Base-by-base conservation (phyloP, 2,797 vertebrate genomes). In the Neopelma chrysocephalum region DNA sequence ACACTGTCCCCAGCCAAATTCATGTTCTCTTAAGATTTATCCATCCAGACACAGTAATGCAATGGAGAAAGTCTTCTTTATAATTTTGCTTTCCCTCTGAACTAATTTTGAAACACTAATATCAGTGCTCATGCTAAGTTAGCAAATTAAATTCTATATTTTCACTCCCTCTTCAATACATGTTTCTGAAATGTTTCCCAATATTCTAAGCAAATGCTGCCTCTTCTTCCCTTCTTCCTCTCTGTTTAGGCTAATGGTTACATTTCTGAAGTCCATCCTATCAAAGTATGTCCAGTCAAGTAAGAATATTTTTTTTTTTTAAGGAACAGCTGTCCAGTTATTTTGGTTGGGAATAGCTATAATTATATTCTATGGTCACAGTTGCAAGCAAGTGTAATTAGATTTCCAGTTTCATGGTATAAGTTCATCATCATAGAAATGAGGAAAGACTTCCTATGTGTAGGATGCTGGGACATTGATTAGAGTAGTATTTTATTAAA, bases 391-490 rank as follows among this genome's bases (percentile, higher is more conserved):
- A 83, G 14, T 1, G 0, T 78, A 86, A 88, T 91, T 89, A 83
- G 32, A 50, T 92, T 92, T 89, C 51, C 48, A 57, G 29, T 53
- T 79, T 71, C 32, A 38, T 75, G 38, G 16, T 42, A 16, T 26
- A 80, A 91, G n/a, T 77, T 91, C 56, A 73, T 89, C 84, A 87
- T 68, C 43, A 77, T 12, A 82, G 79, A 82, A 53, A 87, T 84
- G 18, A 90, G 51, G 66, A 53, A 90, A 95, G 36, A 20, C 53
- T 83, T 93, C 65, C 45, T 70, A 57, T 29, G 16, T 68, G 38
- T 87, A 75, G 45, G 53, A 81, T 61, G 11, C 32, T 68, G 56
- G 32, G 34, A 53, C 20, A 12, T n/a, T 38, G 69, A 75, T 95
- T 90, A 60, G 11, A 64, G 22, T 21, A 73, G 25, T 48, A 45